A percentile compares a stretch with the other conserved stretches of the same genome.
These are phyloP conservation scores for Pseudois nayaur DNA, from an alignment of 2,113 vertebrate genomes.

Conservation along the genomic window DNA sequence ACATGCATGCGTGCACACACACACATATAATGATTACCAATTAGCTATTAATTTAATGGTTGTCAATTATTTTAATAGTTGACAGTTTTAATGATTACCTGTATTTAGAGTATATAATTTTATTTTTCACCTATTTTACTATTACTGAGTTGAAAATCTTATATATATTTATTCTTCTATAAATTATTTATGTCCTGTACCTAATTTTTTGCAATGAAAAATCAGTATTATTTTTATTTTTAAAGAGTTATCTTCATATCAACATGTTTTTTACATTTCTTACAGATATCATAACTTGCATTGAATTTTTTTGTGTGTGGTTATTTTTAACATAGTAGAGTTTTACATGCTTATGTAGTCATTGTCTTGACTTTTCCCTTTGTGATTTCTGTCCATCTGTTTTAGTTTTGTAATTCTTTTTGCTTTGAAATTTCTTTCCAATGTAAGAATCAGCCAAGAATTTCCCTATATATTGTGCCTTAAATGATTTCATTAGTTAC, in stretches of 20 bases:
- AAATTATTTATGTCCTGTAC: background rate
- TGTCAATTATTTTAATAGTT: background rate
- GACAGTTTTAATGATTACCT: background rate
- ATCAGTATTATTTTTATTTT: background rate
- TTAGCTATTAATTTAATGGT: background rate
- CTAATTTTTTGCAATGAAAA: background rate
- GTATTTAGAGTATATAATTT: background rate
- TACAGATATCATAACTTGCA: background rate
- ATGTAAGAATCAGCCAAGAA: background rate
- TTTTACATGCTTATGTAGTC: background rate
- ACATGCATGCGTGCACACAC: accelerated
- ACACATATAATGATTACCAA: background rate
- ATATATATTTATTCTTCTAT: conserved; percentile 22
- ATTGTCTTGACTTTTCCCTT: background rate
- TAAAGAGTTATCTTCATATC: background rate
- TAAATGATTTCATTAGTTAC: conserved; percentile 46
- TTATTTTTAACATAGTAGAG: background rate
- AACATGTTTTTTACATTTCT: background rate
- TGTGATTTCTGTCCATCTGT: conserved; percentile 28
- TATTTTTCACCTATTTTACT: background rate
- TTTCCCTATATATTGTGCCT: background rate
- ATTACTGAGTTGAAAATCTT: background rate
- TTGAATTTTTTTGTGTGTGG: background rate
- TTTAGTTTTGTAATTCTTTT: conserved; percentile 41
- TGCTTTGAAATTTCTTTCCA: conserved; percentile 37